phyloP scores from a whole-genome alignment of 2,888 invertebrate species.

The Epinotia ramella region DNA sequence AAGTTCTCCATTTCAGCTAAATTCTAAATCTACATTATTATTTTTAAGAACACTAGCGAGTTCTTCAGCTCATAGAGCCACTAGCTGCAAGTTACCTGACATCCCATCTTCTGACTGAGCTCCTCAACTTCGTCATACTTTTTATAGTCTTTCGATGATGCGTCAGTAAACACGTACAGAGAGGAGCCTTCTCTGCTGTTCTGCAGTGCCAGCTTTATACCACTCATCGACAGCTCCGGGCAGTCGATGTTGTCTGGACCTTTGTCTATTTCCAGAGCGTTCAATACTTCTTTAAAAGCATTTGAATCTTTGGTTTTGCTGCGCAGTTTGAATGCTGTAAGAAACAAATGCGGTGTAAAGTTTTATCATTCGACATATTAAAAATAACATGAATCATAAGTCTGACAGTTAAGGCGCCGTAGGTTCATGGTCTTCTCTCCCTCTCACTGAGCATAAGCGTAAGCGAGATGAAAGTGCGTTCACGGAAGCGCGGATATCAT shows the following conservation, averaged over 20 bases:
- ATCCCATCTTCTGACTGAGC: constrained; percentile 59
- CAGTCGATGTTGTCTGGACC: constrained; percentile 57
- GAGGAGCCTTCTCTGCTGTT: constrained; percentile 62
- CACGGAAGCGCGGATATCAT: too few relatives aligned
- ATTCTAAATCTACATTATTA: not conserved
- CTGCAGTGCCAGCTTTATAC: constrained; percentile 63
- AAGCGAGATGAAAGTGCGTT: too few relatives aligned
- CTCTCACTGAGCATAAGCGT: too few relatives aligned
- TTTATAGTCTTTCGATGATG: constrained; percentile 61
- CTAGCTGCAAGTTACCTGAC: constrained; percentile 55
- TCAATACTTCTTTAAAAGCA: constrained; percentile 56
- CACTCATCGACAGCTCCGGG: constrained; percentile 66
- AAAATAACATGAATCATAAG: not conserved
- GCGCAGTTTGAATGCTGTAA: constrained; percentile 41
- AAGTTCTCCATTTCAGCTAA: not conserved
- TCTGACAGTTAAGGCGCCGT: too few relatives aligned
- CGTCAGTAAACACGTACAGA: constrained; percentile 74
- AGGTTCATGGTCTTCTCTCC: too few relatives aligned
- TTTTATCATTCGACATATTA: too few relatives aligned
- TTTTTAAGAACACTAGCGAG: too few relatives aligned
- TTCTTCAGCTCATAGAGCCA: too few relatives aligned
- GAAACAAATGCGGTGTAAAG: too few relatives aligned
- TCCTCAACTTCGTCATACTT: constrained; percentile 56
- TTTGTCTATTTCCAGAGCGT: constrained; percentile 51
- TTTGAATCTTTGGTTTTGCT: constrained; percentile 55